Conservation (phyloP, 2,888 invertebrate genomes). For the Thumatha senex region DNA sequence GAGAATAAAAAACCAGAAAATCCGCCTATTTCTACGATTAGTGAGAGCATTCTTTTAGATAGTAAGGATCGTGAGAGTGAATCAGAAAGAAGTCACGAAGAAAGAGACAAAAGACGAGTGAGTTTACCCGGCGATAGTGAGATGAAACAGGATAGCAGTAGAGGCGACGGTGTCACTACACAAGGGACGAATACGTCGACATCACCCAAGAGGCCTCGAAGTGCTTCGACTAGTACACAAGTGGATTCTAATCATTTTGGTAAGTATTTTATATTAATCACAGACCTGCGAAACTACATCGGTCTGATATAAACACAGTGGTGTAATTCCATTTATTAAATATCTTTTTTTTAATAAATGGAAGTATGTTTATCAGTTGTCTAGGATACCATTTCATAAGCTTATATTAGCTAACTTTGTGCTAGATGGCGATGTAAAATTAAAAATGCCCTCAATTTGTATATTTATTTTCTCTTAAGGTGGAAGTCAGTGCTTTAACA, state of each 20-base stretch:
- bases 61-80: constrained; percentile 69
- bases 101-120: constrained; percentile 82
- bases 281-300: too few relatives aligned
- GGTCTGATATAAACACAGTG: too few relatives aligned
- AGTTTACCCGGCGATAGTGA: constrained; percentile 84
- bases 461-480: too few relatives aligned
- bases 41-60: constrained; percentile 86
- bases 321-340: too few relatives aligned
- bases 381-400: too few relatives aligned
- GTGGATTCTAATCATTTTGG: constrained; percentile 94
- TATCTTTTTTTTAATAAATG: too few relatives aligned
- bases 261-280: constrained; percentile 60
- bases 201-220: constrained; percentile 89
- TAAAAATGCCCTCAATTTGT: too few relatives aligned
- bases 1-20: constrained; percentile 80
- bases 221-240: constrained; percentile 92
- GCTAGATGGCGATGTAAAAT: too few relatives aligned
- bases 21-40: constrained; percentile 88
- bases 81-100: constrained; percentile 65
- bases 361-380: too few relatives aligned
- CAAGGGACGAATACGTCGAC: constrained; percentile 71
- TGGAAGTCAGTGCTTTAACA: too few relatives aligned
- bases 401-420: too few relatives aligned
- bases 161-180: constrained; percentile 63
- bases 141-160: constrained; percentile 72